A percentile compares a stretch with the other conserved stretches of the same genome.
Evolutionary conservation across 2,113 vertebrate species (phyloP).

Genomic region (Lagopus leucura): DNA sequence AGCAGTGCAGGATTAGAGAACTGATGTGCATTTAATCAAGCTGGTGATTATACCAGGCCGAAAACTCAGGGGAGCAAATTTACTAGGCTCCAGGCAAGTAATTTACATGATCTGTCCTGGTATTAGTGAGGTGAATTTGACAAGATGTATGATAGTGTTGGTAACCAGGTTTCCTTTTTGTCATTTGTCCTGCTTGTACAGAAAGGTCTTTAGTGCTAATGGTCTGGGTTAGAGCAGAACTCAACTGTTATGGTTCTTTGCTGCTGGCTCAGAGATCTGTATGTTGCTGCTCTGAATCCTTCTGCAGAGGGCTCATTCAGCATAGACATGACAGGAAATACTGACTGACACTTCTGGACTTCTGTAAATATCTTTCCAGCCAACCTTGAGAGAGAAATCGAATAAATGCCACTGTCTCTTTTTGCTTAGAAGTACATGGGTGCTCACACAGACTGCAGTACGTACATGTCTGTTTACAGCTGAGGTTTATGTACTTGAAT

Average conservation of each 20-base stretch:
- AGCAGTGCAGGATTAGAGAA: not conserved
- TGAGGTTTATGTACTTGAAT: not conserved
- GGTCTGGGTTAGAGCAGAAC: not conserved
- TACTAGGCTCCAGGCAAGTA: not conserved
- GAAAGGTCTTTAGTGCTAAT: not conserved
- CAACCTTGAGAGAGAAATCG: not conserved
- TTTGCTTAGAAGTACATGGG: not conserved
- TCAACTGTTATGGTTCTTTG: not conserved
- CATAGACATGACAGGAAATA: not conserved
- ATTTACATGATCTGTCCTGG: not conserved
- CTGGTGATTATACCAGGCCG: not conserved
- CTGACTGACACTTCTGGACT: not conserved
- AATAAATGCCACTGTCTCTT: not conserved
- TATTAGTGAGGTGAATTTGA: not conserved
- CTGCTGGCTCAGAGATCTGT: not conserved
- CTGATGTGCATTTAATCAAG: slow-evolving; percentile 4
- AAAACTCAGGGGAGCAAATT: not conserved
- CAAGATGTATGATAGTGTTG: not conserved
- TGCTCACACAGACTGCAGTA: rapidly evolving
- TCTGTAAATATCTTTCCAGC: not conserved
- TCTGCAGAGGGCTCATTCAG: not conserved
- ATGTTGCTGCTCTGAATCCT: not conserved
- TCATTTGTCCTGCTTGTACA: not conserved
- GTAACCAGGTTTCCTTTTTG: not conserved
- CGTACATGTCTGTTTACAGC: not conserved